phyloP scores from a whole-genome alignment of 2,797 vertebrate species.

The Coluber constrictor region DNA sequence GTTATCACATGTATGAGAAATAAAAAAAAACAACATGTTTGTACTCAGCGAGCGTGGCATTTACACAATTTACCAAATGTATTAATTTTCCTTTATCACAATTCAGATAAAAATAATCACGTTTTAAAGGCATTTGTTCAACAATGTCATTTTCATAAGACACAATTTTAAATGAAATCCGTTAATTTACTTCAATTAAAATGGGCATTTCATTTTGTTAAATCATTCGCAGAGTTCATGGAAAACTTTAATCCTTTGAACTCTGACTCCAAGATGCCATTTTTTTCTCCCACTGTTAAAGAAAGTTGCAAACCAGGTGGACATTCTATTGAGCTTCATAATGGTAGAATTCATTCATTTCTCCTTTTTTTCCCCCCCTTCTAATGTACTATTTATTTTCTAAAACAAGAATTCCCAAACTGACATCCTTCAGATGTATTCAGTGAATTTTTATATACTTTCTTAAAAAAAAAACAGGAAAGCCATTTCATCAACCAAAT shows the following conservation, averaged over 20 bases:
- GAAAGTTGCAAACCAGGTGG: background rate
- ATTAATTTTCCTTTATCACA: background rate
- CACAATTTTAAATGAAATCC: background rate
- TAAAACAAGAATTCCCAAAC: conserved; percentile 49
- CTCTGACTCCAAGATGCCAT: background rate
- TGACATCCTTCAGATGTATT: background rate
- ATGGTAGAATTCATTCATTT: background rate
- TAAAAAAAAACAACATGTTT: background rate
- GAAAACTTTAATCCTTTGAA: background rate
- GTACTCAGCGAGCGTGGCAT: background rate
- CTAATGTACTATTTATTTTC: conserved; percentile 48
- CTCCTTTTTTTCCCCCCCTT: conserved; percentile 39
- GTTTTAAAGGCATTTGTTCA: background rate
- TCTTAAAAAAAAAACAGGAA: conserved; percentile 55
- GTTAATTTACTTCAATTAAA: background rate
- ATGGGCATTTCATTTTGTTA: background rate
- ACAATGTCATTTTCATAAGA: background rate
- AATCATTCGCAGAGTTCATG: background rate
- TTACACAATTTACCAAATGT: background rate
- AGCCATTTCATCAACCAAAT: conserved; percentile 50
- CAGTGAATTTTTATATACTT: conserved; percentile 38
- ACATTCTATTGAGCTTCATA: background rate
- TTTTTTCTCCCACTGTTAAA: background rate
- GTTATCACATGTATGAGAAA: background rate
- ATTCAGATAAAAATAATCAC: background rate